A percentile compares a stretch with the other conserved stretches of the same genome.
Evolutionary conservation across 2,797 vertebrate genomes (phyloP).

Genomic region (Lagodon rhomboides): DNA sequence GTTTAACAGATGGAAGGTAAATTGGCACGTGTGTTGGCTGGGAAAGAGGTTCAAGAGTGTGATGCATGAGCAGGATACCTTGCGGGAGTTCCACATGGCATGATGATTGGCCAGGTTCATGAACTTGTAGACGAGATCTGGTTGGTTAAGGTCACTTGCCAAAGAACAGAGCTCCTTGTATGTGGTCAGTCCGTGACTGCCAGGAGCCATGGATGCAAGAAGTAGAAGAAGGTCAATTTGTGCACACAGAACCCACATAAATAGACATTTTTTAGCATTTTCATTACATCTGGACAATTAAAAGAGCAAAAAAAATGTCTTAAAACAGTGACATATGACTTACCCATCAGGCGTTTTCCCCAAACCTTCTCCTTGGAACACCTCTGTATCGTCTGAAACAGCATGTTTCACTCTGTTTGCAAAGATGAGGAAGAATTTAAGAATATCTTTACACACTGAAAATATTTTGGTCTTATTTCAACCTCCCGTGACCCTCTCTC

Average conservation of each 20-base stretch:
- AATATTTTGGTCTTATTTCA: neutral
- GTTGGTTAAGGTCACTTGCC: constrained; percentile 98
- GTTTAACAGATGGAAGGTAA: neutral
- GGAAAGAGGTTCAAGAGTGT: neutral
- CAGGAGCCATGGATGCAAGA: constrained; percentile 46
- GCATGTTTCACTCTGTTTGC: constrained; percentile 89
- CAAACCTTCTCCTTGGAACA: constrained; percentile 94
- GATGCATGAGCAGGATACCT: constrained; percentile 84
- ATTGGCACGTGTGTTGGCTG: neutral
- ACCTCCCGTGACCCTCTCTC: neutral
- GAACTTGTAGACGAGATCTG: constrained; percentile 98
- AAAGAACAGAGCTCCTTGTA: constrained; percentile 98
- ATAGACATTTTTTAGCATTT: neutral
- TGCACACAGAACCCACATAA: neutral
- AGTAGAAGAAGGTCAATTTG: neutral
- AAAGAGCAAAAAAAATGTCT: neutral
- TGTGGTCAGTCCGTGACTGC: constrained; percentile 95
- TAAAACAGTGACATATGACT: constrained; percentile 37
- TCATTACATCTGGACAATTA: neutral
- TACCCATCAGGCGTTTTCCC: constrained; percentile 99
- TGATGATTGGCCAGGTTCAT: constrained; percentile 99
- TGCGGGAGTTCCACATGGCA: constrained; percentile 99
- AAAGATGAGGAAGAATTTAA: constrained; percentile 28
- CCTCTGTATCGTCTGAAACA: constrained; percentile 94
- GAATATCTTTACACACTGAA: neutral